Conservation (phyloP, 2,888 invertebrate genomes). For the Chesias legatella region DNA sequence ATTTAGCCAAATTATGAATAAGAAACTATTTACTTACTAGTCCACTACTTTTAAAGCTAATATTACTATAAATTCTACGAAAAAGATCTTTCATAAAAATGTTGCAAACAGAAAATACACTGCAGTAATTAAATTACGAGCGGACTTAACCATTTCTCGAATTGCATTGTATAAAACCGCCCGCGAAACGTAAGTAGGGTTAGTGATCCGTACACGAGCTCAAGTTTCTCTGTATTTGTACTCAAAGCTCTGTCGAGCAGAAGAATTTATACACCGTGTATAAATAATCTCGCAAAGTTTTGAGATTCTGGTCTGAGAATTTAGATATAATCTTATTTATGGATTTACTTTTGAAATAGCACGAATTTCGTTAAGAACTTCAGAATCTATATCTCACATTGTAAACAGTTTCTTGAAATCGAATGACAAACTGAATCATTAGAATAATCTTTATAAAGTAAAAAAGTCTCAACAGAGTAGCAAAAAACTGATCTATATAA, state of each 20-base stretch:
- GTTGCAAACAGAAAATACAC: too few species aligned
- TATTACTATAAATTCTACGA: too few species aligned
- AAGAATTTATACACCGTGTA: conserved; percentile 24
- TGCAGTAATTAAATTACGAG: too few species aligned
- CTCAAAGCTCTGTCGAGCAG: conserved; percentile 20
- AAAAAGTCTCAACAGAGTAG: too few species aligned
- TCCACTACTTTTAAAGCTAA: too few species aligned
- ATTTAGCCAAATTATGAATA: too few species aligned
- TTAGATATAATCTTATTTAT: conserved; percentile 17
- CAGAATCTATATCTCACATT: too few species aligned
- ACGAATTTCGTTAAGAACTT: not conserved
- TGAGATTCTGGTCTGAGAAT: conserved; percentile 18
- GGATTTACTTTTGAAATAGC: conserved; percentile 12
- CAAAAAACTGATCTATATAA: too few species aligned
- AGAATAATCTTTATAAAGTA: not conserved
- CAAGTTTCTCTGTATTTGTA: conserved; percentile 19
- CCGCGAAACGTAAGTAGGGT: not conserved
- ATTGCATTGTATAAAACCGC: not conserved
- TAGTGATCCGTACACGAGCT: conserved; percentile 1
- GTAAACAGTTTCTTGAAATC: too few species aligned
- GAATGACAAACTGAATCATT: not conserved
- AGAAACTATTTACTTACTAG: too few species aligned
- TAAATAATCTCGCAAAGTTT: conserved; percentile 25
- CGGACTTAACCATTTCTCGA: too few species aligned
- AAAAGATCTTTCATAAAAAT: too few species aligned